Conservation (phyloP, 2,888 invertebrate genomes). For the Trichopria drosophilae region DNA sequence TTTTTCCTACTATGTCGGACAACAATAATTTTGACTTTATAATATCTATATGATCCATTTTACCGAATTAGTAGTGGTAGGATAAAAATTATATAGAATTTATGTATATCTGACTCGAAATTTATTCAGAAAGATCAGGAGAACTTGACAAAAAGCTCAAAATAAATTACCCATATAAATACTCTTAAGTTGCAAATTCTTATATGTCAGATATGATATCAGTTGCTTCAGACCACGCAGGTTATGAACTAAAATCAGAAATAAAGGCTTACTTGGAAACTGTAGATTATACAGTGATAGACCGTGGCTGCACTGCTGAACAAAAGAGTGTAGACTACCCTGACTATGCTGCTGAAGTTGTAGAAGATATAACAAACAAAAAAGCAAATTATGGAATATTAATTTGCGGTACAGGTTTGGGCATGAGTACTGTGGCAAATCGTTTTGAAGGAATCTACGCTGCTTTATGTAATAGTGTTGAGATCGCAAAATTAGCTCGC, state of each 20-base stretch:
- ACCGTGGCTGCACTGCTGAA: conserved; percentile 16
- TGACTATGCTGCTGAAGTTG: conserved; percentile 19
- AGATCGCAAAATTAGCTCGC: conserved; percentile 18
- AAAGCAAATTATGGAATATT: conserved; percentile 21
- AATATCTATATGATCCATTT: conserved; percentile 19
- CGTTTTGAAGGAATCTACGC: conserved; percentile 20
- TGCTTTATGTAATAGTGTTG: conserved; percentile 20
- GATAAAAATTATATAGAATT: conserved; percentile 20
- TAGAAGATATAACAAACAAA: conserved; percentile 19
- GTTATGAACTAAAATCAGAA: conserved; percentile 23
- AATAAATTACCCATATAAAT: conserved; percentile 15
- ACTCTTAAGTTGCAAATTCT: no score
- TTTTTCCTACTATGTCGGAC: conserved; percentile 18
- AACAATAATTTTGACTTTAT: conserved; percentile 20
- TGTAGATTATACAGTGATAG: conserved; percentile 14
- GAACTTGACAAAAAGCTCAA: conserved; percentile 17
- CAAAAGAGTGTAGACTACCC: conserved; percentile 20
- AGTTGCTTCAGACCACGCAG: conserved; percentile 19
- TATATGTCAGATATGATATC: background rate
- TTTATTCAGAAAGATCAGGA: conserved; percentile 15
- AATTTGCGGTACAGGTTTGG: conserved; percentile 24
- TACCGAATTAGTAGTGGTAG: conserved; percentile 16
- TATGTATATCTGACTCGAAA: conserved; percentile 19
- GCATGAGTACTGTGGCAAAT: conserved; percentile 21
- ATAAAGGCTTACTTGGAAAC: conserved; percentile 18